These are phyloP conservation scores for Drosophila fungiperda DNA, from an alignment of 2,888 invertebrate genomes.

Conservation along the genomic window DNA sequence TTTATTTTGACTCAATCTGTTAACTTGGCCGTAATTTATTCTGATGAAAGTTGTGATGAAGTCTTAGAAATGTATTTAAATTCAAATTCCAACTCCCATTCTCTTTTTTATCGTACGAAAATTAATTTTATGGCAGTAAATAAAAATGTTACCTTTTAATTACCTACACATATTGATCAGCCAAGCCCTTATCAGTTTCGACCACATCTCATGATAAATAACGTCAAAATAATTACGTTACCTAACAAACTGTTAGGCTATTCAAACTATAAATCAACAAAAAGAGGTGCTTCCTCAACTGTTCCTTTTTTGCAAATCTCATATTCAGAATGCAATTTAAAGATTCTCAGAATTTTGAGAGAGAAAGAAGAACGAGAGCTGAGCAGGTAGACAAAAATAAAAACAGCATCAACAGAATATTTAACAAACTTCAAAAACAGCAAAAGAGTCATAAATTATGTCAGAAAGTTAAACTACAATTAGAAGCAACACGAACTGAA, in stretches of 20 bases:
- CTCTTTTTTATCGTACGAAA: neutral
- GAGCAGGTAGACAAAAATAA: conserved; percentile 57
- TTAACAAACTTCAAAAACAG: conserved; percentile 31
- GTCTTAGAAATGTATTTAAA: neutral
- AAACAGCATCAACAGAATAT: conserved; percentile 16
- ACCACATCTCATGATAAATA: conserved; percentile 36
- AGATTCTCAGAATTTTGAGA: conserved; percentile 62
- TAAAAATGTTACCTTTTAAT: neutral
- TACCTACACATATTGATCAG: neutral
- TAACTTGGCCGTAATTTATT: neutral
- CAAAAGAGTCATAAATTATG: conserved; percentile 71
- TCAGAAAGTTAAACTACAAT: conserved; percentile 78
- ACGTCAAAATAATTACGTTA: conserved; percentile 16
- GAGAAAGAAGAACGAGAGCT: conserved; percentile 18
- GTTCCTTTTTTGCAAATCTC: conserved; percentile 33
- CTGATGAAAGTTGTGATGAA: neutral
- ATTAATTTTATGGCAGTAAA: neutral
- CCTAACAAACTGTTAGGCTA: conserved; percentile 21
- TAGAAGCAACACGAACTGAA: conserved; percentile 56
- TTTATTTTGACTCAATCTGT: neutral
- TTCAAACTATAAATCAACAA: conserved; percentile 51
- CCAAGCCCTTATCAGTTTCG: conserved; percentile 29
- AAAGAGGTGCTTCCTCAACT: conserved; percentile 9
- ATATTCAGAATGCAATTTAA: conserved; percentile 70
- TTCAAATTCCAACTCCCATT: neutral